A percentile compares a stretch with the other conserved stretches of the same genome.
These are phyloP conservation scores for Vespertilio murinus DNA, from an alignment of 2,797 vertebrate species.

Conservation along the genomic window DNA sequence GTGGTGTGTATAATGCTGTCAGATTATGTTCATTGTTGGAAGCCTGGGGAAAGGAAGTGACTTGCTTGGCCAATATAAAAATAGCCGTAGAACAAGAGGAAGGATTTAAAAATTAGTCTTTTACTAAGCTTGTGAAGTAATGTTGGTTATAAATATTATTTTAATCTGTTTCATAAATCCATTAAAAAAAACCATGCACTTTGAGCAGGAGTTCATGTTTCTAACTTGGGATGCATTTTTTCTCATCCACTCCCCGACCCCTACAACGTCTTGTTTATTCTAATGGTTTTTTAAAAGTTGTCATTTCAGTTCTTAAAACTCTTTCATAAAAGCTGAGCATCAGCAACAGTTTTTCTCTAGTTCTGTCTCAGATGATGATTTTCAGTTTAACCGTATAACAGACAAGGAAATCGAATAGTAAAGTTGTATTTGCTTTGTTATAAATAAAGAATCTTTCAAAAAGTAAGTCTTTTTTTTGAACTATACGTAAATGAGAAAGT, in stretches of 20 bases:
- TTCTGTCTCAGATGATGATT: constrained; percentile 22
- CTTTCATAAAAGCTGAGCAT: constrained; percentile 10
- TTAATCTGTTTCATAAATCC: constrained; percentile 18
- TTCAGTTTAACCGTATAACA: constrained; percentile 28
- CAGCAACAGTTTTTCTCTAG: constrained; percentile 35
- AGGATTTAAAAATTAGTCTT: constrained; percentile 39
- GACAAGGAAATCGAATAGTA: neutral
- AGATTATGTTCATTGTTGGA: constrained; percentile 40
- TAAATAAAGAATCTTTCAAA: constrained; percentile 31
- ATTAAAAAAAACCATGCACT: neutral
- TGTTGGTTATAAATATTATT: constrained; percentile 27
- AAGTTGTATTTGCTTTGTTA: constrained; percentile 45
- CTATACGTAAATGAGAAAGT: constrained; percentile 12
- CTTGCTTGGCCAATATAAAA: constrained; percentile 22
- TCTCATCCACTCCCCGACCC: neutral
- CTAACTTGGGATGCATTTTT: neutral
- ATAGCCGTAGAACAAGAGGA: neutral
- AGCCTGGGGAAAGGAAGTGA: constrained; percentile 26
- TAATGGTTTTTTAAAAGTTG: constrained; percentile 8
- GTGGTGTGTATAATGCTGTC: neutral
- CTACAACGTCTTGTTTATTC: neutral
- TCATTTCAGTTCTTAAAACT: constrained; percentile 40
- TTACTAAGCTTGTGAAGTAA: neutral
- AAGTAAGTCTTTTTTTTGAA: constrained; percentile 38
- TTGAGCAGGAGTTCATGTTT: constrained; percentile 28